Percentiles rank a stretch among this genome's conserved stretches.
These are phyloP conservation scores for Catocala sponsa DNA, from an alignment of 2,888 invertebrate species.

Conservation along the genomic window DNA sequence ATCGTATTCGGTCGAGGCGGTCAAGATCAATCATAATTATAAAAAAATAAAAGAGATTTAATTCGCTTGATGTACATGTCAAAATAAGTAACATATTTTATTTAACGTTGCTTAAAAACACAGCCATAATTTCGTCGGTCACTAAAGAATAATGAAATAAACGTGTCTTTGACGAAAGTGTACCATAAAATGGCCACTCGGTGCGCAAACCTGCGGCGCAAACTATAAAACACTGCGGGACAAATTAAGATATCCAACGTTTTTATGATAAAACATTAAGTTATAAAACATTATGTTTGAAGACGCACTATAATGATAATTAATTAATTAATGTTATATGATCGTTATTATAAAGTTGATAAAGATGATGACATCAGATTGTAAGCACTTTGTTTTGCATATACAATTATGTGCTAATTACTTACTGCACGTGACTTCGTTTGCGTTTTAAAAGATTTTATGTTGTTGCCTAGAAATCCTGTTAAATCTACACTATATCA, in stretches of 20 bases:
- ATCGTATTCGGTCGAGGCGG: too few species aligned
- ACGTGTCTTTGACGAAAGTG: constrained; percentile 28
- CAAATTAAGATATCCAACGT: constrained; percentile 15
- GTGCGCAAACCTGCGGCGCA: constrained; percentile 23
- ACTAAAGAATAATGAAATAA: constrained; percentile 24
- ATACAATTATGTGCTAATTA: too few species aligned
- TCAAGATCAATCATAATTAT: too few species aligned
- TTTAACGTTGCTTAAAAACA: neutral
- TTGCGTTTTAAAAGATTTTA: too few species aligned
- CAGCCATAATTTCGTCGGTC: neutral
- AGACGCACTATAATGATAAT: neutral
- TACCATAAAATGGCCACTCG: constrained; percentile 41
- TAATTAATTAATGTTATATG: neutral
- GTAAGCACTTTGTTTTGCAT: too few species aligned
- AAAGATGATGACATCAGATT: constrained; percentile 2
- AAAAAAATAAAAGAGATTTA: too few species aligned
- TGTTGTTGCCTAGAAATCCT: too few species aligned
- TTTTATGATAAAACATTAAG: constrained; percentile 16
- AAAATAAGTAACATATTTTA: too few species aligned
- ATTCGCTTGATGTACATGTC: too few species aligned
- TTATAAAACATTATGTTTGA: constrained; percentile 8
- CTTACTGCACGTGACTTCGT: too few species aligned
- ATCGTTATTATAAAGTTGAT: constrained; percentile 5
- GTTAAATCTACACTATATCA: too few species aligned
- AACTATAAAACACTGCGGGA: constrained; percentile 24